Evolutionary conservation across 2,797 vertebrate genomes (phyloP), one percentile per base, ranked within the genome.

Genomic region (Pantherophis alleghaniensis): DNA sequence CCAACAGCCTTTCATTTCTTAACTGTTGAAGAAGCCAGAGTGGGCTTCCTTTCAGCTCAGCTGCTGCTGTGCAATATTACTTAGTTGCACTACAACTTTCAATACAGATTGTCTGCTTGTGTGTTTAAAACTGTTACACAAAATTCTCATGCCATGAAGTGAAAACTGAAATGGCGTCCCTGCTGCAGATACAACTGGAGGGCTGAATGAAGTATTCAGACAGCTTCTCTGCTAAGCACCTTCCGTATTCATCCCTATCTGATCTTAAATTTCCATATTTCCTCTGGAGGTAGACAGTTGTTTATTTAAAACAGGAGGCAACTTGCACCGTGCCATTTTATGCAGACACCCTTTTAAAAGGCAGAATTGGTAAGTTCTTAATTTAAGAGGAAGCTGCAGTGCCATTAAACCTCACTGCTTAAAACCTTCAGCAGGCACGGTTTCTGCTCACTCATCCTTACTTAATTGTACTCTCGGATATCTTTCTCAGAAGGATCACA

Each of bases 221-320:
- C 26, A 18, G 56, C 59, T 51, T 90, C 87, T 32, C 86, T n/a
- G 61, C 22, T 51, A 37, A 79, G 47, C 83, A 90, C 56, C 5
- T 51, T 61, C 4, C 37, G 9, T 51, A 87, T 92, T 32, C 28
- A 86, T 92, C 91, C 89, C 74, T 90, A 53, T 92, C 93, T 20
- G 53, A 87, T 90, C 87, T 90, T 90, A 89, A 69, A 90, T 92
- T 86, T 57, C 87, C 60, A 59, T 90, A 79, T 74, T 93, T 92
- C 12, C 56, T 56, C 92, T 90, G 55, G 63, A 37, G 66, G 63
- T 87, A 90, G 69, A n/a, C n/a, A 61, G 37, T 63, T 83, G 66
- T 86, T 79, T 90, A 86, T n/a, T 51, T 88, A 37, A 66, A 91
- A 88, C 63, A 60, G 53, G 60, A 87, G 28, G 37, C 89, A 90